A percentile compares a stretch with the other conserved stretches of the same genome.
These are phyloP conservation scores for Hippocampus guttulatus DNA, from an alignment of 2,113 vertebrate genomes.

Conservation along the genomic window DNA sequence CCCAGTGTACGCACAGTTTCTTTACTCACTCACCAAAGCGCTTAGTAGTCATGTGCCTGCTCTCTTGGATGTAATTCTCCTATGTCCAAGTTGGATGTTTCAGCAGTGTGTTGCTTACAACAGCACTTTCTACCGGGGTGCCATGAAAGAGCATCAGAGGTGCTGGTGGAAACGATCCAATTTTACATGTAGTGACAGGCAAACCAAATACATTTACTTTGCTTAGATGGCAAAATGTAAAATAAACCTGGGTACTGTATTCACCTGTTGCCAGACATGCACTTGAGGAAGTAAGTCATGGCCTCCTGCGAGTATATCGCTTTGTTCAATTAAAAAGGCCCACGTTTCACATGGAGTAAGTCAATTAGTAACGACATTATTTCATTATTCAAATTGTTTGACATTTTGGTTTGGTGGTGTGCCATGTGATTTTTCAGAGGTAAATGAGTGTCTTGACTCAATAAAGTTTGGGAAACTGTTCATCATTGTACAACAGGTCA, in stretches of 20 bases:
- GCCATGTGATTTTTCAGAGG: too few species aligned
- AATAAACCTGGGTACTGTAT: too few species aligned
- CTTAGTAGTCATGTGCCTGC: constrained; percentile 60
- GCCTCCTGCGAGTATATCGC: too few species aligned
- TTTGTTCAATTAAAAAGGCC: too few species aligned
- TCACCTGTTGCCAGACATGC: neutral
- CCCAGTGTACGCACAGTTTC: constrained; percentile 10
- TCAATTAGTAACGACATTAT: too few species aligned
- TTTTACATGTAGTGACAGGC: neutral
- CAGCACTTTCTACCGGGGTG: neutral
- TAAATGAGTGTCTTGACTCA: neutral
- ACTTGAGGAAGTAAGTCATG: too few species aligned
- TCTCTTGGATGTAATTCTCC: constrained; percentile 44
- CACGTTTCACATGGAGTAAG: too few species aligned
- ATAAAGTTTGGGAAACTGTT: neutral
- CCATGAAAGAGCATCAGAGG: neutral
- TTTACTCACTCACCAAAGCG: constrained; percentile 43
- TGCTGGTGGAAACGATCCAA: neutral
- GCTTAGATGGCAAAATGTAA: neutral
- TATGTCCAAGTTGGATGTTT: constrained; percentile 30
- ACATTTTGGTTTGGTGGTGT: too few species aligned
- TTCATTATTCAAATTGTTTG: too few species aligned
- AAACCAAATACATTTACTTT: neutral
- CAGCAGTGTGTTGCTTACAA: constrained; percentile 14
- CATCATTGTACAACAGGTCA: neutral